A percentile compares a stretch with the other conserved stretches of the same genome.
phyloP scores from a whole-genome alignment of 2,888 invertebrate species.

The Lithophane socia region DNA sequence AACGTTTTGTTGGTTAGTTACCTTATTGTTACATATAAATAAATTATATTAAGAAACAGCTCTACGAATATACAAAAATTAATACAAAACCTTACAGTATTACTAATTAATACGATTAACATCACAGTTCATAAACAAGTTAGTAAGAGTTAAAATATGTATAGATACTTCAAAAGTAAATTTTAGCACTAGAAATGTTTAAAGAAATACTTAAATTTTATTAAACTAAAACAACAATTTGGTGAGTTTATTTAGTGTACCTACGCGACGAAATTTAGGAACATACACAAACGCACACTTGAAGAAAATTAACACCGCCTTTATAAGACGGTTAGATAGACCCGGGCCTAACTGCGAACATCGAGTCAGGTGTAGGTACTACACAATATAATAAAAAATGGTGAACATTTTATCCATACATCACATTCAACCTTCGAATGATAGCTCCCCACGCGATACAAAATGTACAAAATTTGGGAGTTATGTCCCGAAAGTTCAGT shows the following conservation, averaged over 20 bases:
- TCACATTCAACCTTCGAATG: slow-evolving; percentile 68
- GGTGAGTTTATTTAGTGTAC: slow-evolving; percentile 85
- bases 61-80: slow-evolving; percentile 90
- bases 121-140: slow-evolving; percentile 91
- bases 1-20: slow-evolving; percentile 78
- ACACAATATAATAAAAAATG: slow-evolving; percentile 61
- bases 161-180: slow-evolving; percentile 85
- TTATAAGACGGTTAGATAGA: slow-evolving; percentile 77
- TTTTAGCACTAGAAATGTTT: slow-evolving; percentile 77
- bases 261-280: slow-evolving; percentile 83
- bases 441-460: slow-evolving; percentile 75
- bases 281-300: slow-evolving; percentile 81
- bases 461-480: slow-evolving; percentile 81
- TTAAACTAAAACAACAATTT: slow-evolving; percentile 83
- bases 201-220: slow-evolving; percentile 79
- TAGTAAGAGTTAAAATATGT: slow-evolving; percentile 84
- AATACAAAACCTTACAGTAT: slow-evolving; percentile 86
- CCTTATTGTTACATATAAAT: slow-evolving; percentile 86
- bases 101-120: slow-evolving; percentile 91
- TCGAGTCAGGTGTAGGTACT: slow-evolving; percentile 53
- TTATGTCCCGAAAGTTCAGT: slow-evolving; percentile 80
- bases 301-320: slow-evolving; percentile 74
- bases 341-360: slow-evolving; percentile 56
- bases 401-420: slow-evolving; percentile 68
- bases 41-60: slow-evolving; percentile 89